Evolutionary conservation across 2,113 vertebrate genomes (phyloP), one percentile per base, ranked within the genome.

Genomic region (Ameiurus melas): DNA sequence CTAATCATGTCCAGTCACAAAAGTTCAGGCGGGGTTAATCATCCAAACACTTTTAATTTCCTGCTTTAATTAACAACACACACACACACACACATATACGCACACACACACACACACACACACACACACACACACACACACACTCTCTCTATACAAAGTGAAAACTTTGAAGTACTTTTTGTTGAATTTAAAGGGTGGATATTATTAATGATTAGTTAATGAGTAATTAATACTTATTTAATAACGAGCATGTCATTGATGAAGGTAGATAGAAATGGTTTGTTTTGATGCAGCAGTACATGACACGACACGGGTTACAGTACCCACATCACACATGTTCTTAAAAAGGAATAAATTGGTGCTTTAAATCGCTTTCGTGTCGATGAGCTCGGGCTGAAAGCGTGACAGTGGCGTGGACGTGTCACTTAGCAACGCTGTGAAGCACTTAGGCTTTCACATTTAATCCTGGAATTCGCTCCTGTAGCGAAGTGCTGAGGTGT

Each of bases 121-220:
- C 55, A 82, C n/a, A 55, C 55, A 75, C 70, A 75, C 16, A 85
- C 60, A 83, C 36, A 83, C 20, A 39, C 30, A 83, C 55, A 83
- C 30, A 62, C 30, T 62, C 57, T 27, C 73, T 1, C 58, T 60
- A 20, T 60, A 20, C 58, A 22, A 25, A 25, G 60, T 25, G 20
- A 62, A 62, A 62, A 8, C 20, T 62, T 22, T 62, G 6, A 62
- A 25, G 27, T 66, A 66, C 5, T 7, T 7, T 7, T 4, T 60
- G 19, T 60, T 5, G 19, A 8, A 20, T 22, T 22, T 60, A 60
- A 22, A 60, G 58, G 20, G 58, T 6, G 4, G 22, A 7, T 60
- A 22, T 60, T 25, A 55, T 2, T 60, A 60, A 60, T 60, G 20
- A 60, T n/a, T 64, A 27, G 62, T n/a, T n/a, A 27, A n/a, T 64